These are phyloP conservation scores for Spondyliosoma cantharus DNA, from an alignment of 2,797 vertebrate species.

Conservation along the genomic window DNA sequence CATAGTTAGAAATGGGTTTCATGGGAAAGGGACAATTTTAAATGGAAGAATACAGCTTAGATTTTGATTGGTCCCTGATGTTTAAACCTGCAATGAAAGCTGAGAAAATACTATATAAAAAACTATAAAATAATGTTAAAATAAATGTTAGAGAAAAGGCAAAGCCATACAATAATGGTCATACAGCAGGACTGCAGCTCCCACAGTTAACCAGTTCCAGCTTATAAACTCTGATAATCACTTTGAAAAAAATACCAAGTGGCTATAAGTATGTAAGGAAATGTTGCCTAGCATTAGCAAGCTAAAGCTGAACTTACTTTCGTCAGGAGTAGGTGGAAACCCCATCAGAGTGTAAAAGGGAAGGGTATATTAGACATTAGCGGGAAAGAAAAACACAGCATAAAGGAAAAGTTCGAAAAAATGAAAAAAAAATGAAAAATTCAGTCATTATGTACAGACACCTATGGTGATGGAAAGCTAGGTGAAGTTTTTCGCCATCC, in stretches of 20 bases:
- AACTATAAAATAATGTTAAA: background rate
- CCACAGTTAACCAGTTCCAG: background rate
- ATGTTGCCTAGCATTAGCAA: background rate
- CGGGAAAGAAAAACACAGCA: background rate
- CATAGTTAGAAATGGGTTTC: slow-evolving; percentile 40
- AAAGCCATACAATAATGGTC: background rate
- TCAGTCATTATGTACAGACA: too few species aligned
- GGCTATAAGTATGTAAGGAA: too few species aligned
- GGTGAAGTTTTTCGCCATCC: too few species aligned
- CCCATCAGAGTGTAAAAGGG: background rate
- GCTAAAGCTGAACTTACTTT: background rate
- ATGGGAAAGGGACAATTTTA: slow-evolving; percentile 25
- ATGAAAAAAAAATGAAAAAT: too few species aligned
- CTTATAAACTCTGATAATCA: background rate
- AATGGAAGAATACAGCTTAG: slow-evolving; percentile 12
- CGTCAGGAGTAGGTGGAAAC: background rate
- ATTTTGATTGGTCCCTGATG: slow-evolving; percentile 22
- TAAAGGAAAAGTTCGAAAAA: too few species aligned
- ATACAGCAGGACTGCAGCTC: background rate
- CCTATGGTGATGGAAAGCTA: too few species aligned
- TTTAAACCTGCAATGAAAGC: slow-evolving; percentile 4
- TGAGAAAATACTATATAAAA: slow-evolving; percentile 9
- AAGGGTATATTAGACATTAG: background rate
- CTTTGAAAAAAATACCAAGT: background rate
- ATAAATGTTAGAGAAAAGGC: background rate